A percentile compares a stretch with the other conserved stretches of the same genome.
phyloP scores from a whole-genome alignment of 2,888 invertebrate species.

The Troilus luridus region DNA sequence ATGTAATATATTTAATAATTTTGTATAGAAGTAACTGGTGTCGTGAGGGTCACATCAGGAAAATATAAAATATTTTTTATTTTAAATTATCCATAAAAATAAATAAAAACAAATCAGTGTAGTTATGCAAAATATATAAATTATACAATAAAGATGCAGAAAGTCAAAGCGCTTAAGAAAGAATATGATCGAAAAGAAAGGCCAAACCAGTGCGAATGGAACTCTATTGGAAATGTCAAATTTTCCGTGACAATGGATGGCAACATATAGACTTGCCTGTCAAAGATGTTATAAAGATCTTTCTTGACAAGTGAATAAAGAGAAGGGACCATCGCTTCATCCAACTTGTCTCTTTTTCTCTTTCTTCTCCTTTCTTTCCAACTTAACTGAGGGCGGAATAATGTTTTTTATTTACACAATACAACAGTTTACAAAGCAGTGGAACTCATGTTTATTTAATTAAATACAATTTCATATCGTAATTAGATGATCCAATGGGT shows the following conservation, averaged over 20 bases:
- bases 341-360: slow-evolving; percentile 1
- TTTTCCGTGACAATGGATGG: slow-evolving; percentile 16
- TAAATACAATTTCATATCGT: neutral
- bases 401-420: neutral
- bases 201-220: neutral
- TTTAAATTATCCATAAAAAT: too few species aligned
- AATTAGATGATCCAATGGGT: neutral
- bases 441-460: neutral
- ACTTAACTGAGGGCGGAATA: neutral
- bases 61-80: too few species aligned
- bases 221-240: slow-evolving; percentile 37
- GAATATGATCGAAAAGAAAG: neutral
- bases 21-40: too few species aligned
- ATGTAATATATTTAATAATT: too few species aligned
- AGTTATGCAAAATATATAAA: too few species aligned
- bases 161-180: neutral
- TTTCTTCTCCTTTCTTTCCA: neutral
- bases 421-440: neutral
- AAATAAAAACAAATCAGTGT: too few species aligned
- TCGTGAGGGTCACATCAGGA: too few species aligned
- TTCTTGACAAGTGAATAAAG: slow-evolving; percentile 1
- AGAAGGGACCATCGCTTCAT: neutral
- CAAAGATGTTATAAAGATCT: slow-evolving; percentile 34
- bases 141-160: neutral
- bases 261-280: slow-evolving; percentile 4